Conservation (phyloP, 2,888 invertebrate genomes). For the Endotricha flammealis region DNA sequence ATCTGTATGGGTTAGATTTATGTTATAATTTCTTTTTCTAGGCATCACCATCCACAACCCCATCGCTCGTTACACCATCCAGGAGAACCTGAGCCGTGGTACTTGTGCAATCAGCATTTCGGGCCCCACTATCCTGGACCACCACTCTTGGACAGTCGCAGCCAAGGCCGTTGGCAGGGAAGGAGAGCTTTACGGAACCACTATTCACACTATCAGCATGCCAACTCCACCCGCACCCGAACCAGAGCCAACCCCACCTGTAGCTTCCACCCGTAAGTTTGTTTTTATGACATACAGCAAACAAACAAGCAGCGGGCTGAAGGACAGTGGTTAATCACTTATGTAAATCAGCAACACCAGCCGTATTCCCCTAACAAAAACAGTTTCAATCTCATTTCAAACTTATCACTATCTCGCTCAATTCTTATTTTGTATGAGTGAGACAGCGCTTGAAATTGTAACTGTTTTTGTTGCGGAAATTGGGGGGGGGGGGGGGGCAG, state of each 20-base stretch:
- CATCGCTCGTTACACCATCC: conserved; percentile 29
- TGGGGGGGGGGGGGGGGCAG: too few relatives aligned
- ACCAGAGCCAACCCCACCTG: neutral
- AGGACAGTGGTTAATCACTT: too few relatives aligned
- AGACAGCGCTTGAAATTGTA: too few relatives aligned
- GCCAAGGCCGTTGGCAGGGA: conserved; percentile 36
- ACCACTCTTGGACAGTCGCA: conserved; percentile 52
- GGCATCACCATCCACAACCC: conserved; percentile 43
- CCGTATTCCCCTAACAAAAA: too few relatives aligned
- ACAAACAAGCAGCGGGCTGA: too few relatives aligned
- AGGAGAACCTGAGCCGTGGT: conserved; percentile 23
- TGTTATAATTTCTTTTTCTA: conserved; percentile 23
- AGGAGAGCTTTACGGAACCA: conserved; percentile 35
- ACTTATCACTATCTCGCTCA: too few relatives aligned
- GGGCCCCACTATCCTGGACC: conserved; percentile 32
- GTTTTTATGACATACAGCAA: too few relatives aligned
- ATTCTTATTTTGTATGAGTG: too few relatives aligned
- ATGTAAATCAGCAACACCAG: too few relatives aligned
- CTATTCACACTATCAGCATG: conserved; percentile 19
- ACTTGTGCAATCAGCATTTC: conserved; percentile 33
- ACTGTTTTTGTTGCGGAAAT: too few relatives aligned
- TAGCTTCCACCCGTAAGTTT: neutral
- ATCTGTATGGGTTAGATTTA: too few relatives aligned
- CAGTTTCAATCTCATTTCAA: too few relatives aligned
- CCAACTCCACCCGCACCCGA: neutral